Percentiles rank a stretch among this genome's conserved stretches.
These are phyloP conservation scores for Coryphaenoides rupestris DNA, from an alignment of 2,113 vertebrate genomes.

Conservation along the genomic window DNA sequence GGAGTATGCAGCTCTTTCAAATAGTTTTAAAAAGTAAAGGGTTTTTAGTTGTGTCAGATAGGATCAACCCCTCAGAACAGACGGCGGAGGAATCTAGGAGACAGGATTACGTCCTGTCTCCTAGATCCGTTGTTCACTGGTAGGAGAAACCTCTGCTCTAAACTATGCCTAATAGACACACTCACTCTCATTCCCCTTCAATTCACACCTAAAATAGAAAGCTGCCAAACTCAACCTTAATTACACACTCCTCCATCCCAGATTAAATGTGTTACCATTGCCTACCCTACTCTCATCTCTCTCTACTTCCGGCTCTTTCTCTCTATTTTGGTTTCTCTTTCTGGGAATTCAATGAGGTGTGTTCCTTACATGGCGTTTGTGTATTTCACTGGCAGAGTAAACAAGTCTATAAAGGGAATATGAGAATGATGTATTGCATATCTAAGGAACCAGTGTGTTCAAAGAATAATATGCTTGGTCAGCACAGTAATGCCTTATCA, in stretches of 20 bases:
- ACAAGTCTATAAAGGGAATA: slow-evolving; percentile 43
- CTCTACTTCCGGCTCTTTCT: slow-evolving; percentile 7
- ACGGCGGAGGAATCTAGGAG: slow-evolving; percentile 17
- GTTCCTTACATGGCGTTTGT: slow-evolving; percentile 30
- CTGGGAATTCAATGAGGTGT: slow-evolving; percentile 41
- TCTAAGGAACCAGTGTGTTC: slow-evolving; percentile 61
- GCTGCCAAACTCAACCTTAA: slow-evolving; percentile 66
- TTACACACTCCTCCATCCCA: slow-evolving; percentile 67
- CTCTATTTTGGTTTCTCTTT: slow-evolving; percentile 2
- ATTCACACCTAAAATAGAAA: slow-evolving; percentile 71
- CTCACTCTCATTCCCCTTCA: slow-evolving; percentile 65
- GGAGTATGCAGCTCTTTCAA: too few species aligned
- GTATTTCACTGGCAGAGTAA: slow-evolving; percentile 25
- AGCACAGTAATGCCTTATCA: slow-evolving; percentile 42
- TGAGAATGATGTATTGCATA: slow-evolving; percentile 65
- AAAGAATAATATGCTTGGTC: slow-evolving; percentile 66
- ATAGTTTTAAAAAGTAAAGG: too few species aligned
- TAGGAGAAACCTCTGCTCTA: slow-evolving; percentile 57
- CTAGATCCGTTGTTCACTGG: slow-evolving; percentile 26
- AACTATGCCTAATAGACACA: slow-evolving; percentile 65
- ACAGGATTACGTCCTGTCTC: slow-evolving; percentile 28
- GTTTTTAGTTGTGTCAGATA: too few species aligned
- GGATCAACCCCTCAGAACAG: too few species aligned
- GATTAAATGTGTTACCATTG: slow-evolving; percentile 66
- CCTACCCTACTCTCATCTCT: background rate